A percentile compares a stretch with the other conserved stretches of the same genome.
These are phyloP conservation scores for Polylopha cassiicola DNA, from an alignment of 2,888 invertebrate genomes.

Conservation along the genomic window DNA sequence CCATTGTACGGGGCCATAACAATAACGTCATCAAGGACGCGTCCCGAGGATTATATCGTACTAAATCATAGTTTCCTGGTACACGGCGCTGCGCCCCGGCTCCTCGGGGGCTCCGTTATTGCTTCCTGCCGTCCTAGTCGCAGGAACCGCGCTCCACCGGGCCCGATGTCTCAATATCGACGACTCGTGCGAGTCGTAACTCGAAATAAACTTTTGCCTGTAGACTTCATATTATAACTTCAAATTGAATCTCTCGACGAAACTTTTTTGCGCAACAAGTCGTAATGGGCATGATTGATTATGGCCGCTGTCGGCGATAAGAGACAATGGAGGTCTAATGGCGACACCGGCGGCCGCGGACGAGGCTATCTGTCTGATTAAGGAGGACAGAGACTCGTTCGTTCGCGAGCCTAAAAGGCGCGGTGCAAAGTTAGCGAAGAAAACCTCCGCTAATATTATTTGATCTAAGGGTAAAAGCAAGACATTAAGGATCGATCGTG, in stretches of 20 bases:
- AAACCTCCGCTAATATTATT: conserved; percentile 16
- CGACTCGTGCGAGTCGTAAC: too few relatives aligned
- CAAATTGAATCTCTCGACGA: too few relatives aligned
- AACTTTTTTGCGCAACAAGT: conserved; percentile 1
- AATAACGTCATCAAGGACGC: conserved; percentile 31
- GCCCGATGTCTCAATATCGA: conserved; percentile 23
- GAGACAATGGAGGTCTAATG: conserved; percentile 1
- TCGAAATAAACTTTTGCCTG: too few relatives aligned
- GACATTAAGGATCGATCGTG: conserved; percentile 21
- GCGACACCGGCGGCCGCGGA: neutral
- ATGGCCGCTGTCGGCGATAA: conserved; percentile 1
- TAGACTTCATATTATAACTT: too few relatives aligned
- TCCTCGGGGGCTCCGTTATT: conserved; percentile 64
- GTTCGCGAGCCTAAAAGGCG: conserved; percentile 14
- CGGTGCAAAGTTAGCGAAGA: conserved; percentile 4
- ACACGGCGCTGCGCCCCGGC: conserved; percentile 34
- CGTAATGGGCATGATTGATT: conserved; percentile 7
- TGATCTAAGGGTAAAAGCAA: conserved; percentile 14
- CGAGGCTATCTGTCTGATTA: conserved; percentile 1
- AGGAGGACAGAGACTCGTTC: conserved; percentile 4
- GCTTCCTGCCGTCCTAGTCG: conserved; percentile 68
- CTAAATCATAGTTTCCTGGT: conserved; percentile 71
- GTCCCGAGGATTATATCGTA: conserved; percentile 39
- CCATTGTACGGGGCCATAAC: conserved; percentile 22
- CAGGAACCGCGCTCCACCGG: conserved; percentile 52